phyloP scores from a whole-genome alignment of 2,797 vertebrate genomes.

The Stomatorhinus walkeri region DNA sequence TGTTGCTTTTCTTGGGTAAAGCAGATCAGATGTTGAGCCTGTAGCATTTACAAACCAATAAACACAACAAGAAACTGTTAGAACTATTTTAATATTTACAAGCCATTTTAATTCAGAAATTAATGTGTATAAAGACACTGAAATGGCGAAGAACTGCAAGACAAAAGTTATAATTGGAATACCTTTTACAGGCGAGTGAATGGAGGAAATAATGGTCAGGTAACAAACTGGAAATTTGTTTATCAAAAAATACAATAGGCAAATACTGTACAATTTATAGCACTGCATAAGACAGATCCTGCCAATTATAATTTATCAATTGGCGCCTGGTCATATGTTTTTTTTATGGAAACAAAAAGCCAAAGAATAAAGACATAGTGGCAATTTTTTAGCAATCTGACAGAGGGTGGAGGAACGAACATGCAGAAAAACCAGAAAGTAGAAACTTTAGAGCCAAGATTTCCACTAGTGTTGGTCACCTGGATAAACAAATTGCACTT shows the following conservation, averaged over 20 bases:
- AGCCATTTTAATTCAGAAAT: conserved; percentile 58
- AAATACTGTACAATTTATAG: conserved; percentile 69
- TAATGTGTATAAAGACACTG: conserved; percentile 53
- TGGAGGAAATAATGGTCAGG: conserved; percentile 26
- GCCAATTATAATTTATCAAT: conserved; percentile 68
- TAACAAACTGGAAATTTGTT: conserved; percentile 42
- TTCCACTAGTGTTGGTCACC: conserved; percentile 28
- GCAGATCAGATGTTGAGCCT: not conserved
- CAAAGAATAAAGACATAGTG: not conserved
- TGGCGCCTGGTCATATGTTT: conserved; percentile 21
- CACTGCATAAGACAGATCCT: conserved; percentile 68
- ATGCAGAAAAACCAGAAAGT: conserved; percentile 32
- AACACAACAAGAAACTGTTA: conserved; percentile 36
- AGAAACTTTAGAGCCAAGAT: not conserved
- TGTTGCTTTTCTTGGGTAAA: not conserved
- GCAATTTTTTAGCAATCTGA: not conserved
- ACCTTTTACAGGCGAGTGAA: conserved; percentile 46
- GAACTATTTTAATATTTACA: conserved; percentile 62
- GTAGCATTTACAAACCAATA: not conserved
- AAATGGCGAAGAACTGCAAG: conserved; percentile 57
- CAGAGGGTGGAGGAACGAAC: not conserved
- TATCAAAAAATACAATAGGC: conserved; percentile 44
- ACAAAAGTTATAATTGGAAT: conserved; percentile 51
- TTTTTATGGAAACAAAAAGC: conserved; percentile 7
- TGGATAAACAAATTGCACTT: conserved; percentile 33